These are phyloP conservation scores for Tolypeutes matacus DNA, from an alignment of 2,797 vertebrate species.

Conservation along the genomic window DNA sequence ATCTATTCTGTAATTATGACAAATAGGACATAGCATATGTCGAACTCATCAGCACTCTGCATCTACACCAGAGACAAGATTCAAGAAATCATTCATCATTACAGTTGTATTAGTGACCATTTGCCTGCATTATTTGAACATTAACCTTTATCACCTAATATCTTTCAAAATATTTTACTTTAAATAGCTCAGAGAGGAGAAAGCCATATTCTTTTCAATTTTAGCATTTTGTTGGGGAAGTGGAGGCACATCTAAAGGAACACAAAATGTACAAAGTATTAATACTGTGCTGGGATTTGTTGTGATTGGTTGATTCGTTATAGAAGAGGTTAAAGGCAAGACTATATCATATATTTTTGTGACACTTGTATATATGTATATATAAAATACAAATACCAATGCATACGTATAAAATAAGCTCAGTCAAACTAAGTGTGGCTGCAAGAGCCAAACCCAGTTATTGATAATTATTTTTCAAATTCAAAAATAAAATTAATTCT, in stretches of 20 bases:
- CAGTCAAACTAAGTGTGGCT: background rate
- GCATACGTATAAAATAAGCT: background rate
- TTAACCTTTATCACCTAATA: conserved; percentile 76
- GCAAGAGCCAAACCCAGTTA: background rate
- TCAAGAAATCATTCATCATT: conserved; percentile 72
- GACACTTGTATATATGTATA: background rate
- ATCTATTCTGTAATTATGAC: conserved; percentile 71
- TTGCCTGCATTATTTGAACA: conserved; percentile 74
- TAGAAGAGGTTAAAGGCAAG: background rate
- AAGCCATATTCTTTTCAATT: conserved; percentile 27
- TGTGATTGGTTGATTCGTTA: background rate
- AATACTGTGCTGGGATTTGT: background rate
- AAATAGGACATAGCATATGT: conserved; percentile 16
- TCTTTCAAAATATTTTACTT: conserved; percentile 66
- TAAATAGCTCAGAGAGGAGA: conserved; percentile 46
- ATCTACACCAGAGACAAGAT: conserved; percentile 49
- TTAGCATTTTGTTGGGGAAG: background rate
- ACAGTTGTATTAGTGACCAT: conserved; percentile 67
- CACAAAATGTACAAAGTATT: background rate
- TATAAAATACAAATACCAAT: background rate
- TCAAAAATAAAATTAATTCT: background rate
- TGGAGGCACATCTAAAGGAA: background rate
- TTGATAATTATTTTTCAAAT: background rate
- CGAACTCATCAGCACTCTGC: conserved; percentile 50
- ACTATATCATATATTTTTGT: background rate